A percentile compares a stretch with the other conserved stretches of the same genome.
These are phyloP conservation scores for Popillia japonica DNA, from an alignment of 1,140 invertebrate species.

Conservation along the genomic window DNA sequence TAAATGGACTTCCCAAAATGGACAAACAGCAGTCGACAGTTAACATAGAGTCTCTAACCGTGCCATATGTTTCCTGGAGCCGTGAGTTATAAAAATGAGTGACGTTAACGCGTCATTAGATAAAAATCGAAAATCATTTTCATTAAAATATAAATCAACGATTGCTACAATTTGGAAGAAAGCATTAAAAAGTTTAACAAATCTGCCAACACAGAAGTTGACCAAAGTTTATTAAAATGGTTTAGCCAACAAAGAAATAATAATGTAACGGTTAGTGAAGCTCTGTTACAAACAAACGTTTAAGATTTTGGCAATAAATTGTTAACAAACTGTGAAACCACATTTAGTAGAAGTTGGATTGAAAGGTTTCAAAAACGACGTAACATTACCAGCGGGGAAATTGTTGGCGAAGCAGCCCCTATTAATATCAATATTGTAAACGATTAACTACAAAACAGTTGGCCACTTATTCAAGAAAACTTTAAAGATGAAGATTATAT, in stretches of 20 bases:
- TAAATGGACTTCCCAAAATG: background rate
- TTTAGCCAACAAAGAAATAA: background rate
- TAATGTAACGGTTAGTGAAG: background rate
- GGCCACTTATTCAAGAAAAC: too few species aligned
- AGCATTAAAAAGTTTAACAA: background rate
- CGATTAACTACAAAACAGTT: background rate
- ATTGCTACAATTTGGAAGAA: too few species aligned
- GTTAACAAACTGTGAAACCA: background rate
- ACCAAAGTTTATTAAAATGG: background rate
- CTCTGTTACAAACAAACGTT: background rate
- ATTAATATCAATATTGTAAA: background rate
- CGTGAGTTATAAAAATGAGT: background rate
- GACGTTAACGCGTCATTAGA: background rate
- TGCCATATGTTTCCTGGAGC: too few species aligned
- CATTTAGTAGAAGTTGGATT: conserved; percentile 1
- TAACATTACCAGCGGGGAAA: background rate
- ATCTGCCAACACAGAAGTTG: background rate
- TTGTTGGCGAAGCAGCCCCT: background rate
- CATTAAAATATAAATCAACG: conserved; percentile 34
- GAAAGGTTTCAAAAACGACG: background rate
- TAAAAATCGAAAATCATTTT: conserved; percentile 27
- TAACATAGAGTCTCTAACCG: background rate
- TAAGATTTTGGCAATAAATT: background rate
- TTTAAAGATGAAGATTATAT: too few species aligned
- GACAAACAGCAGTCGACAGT: background rate